Evolutionary conservation across 1,140 invertebrate genomes (phyloP).

Genomic region (Zophobas atratus): DNA sequence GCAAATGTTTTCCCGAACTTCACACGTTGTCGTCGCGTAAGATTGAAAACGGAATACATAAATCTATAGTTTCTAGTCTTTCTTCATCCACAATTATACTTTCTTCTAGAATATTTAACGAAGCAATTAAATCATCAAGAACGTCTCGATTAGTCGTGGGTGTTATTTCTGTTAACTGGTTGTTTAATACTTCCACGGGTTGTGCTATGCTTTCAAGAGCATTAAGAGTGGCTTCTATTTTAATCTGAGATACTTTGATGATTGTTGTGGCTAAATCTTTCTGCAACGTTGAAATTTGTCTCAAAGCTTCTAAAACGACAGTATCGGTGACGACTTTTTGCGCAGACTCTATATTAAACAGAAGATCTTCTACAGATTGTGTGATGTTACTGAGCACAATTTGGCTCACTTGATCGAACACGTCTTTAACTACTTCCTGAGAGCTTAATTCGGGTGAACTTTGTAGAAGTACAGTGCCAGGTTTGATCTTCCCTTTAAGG

Average conservation of each 20-base stretch:
- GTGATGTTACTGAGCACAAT: conserved; percentile 63
- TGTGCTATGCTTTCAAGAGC: conserved; percentile 63
- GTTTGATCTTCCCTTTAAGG: conserved; percentile 13
- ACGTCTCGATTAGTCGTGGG: conserved; percentile 55
- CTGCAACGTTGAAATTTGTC: conserved; percentile 63
- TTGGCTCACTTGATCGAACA: conserved; percentile 64
- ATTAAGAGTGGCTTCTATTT: conserved; percentile 59
- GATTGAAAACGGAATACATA: conserved; percentile 55
- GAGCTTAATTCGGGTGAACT: conserved; percentile 21
- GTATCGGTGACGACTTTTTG: conserved; percentile 59
- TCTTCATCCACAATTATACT: conserved; percentile 61
- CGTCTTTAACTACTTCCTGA: conserved; percentile 64
- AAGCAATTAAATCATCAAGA: conserved; percentile 64
- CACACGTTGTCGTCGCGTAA: conserved; percentile 58
- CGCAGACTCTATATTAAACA: conserved; percentile 64
- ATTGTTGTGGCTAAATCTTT: conserved; percentile 63
- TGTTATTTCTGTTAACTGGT: conserved; percentile 62
- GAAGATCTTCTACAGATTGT: conserved; percentile 62
- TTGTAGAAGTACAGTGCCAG: conserved; percentile 26
- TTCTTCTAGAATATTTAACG: conserved; percentile 66
- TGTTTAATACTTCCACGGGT: conserved; percentile 63
- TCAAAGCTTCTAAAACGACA: conserved; percentile 60
- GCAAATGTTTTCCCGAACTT: conserved; percentile 63
- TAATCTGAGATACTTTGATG: conserved; percentile 55
- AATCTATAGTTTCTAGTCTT: conserved; percentile 55